Conservation (phyloP, 1,140 invertebrate species). For the Laupala kohalensis region DNA sequence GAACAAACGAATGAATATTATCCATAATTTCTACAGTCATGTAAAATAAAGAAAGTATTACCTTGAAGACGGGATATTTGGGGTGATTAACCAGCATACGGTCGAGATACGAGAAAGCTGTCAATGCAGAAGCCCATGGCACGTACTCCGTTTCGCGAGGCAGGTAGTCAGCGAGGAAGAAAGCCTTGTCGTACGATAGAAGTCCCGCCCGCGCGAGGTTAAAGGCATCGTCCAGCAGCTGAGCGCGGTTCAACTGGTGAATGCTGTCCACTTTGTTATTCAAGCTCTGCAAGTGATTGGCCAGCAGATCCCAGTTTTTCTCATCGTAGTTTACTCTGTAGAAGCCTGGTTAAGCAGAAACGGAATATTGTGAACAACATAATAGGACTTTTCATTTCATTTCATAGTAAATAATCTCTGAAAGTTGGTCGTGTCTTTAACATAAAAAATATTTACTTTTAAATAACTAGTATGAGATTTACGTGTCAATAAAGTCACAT, state of each 20-base stretch:
- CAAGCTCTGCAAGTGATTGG: conserved; percentile 28
- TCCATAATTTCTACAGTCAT: too few species aligned
- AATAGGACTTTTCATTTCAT: too few species aligned
- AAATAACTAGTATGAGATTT: too few species aligned
- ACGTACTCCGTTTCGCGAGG: conserved; percentile 36
- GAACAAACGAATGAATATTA: neutral
- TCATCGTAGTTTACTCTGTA: conserved; percentile 50
- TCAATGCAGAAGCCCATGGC: conserved; percentile 23
- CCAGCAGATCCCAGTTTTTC: conserved; percentile 34
- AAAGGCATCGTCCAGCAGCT: conserved; percentile 40
- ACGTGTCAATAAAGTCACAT: too few species aligned
- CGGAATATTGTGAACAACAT: too few species aligned
- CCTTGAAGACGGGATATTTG: neutral
- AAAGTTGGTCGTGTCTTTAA: too few species aligned
- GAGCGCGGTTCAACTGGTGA: conserved; percentile 43
- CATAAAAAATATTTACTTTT: too few species aligned
- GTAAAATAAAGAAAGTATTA: neutral
- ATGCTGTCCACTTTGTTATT: conserved; percentile 29
- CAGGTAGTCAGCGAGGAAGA: conserved; percentile 40
- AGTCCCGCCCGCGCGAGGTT: conserved; percentile 30
- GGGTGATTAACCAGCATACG: neutral
- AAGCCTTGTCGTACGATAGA: conserved; percentile 22
- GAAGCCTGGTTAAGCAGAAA: conserved; percentile 30
- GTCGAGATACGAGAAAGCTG: conserved; percentile 4
- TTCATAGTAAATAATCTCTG: too few species aligned